phyloP scores from a whole-genome alignment of 2,797 vertebrate genomes.

The Anniella stebbinsi region DNA sequence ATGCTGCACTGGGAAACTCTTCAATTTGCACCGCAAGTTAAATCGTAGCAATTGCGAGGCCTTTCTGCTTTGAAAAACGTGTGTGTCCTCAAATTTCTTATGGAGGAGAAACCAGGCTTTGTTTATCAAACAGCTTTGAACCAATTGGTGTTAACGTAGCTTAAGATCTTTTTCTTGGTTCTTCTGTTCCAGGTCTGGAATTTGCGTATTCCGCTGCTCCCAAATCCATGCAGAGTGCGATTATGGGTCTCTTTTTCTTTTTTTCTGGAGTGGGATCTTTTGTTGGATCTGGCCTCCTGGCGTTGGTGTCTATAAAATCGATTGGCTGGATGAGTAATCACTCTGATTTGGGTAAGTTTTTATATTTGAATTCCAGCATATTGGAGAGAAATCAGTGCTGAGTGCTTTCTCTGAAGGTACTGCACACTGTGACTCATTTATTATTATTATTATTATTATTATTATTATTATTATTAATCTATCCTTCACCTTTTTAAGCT shows the following conservation, averaged over 20 bases:
- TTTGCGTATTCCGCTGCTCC: slow-evolving; percentile 98
- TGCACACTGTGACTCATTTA: not conserved
- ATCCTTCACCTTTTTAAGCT: not conserved
- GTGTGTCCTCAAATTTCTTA: not conserved
- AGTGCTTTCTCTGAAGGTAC: slow-evolving; percentile 26
- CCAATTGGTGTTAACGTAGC: not conserved
- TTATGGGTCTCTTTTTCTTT: slow-evolving; percentile 99
- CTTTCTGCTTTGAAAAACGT: not conserved
- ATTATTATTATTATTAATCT: no score
- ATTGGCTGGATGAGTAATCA: slow-evolving; percentile 99
- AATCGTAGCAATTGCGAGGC: slow-evolving; percentile 25
- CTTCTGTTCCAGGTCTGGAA: slow-evolving; percentile 87
- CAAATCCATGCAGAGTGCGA: slow-evolving; percentile 97
- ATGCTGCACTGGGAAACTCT: slow-evolving; percentile 13
- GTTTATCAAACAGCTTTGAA: not conserved
- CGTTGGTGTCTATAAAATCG: slow-evolving; percentile 87
- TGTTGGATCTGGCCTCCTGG: slow-evolving; percentile 93
- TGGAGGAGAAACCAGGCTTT: not conserved
- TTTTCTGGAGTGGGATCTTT: slow-evolving; percentile 97
- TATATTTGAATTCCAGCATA: not conserved
- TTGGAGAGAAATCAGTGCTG: not conserved
- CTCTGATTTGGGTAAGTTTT: slow-evolving; percentile 90
- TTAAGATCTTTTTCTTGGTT: not conserved
- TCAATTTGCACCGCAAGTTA: slow-evolving; percentile 18
- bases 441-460: not conserved